Conservation (phyloP, 2,888 invertebrate species). For the Macroteleia sp. region DNA sequence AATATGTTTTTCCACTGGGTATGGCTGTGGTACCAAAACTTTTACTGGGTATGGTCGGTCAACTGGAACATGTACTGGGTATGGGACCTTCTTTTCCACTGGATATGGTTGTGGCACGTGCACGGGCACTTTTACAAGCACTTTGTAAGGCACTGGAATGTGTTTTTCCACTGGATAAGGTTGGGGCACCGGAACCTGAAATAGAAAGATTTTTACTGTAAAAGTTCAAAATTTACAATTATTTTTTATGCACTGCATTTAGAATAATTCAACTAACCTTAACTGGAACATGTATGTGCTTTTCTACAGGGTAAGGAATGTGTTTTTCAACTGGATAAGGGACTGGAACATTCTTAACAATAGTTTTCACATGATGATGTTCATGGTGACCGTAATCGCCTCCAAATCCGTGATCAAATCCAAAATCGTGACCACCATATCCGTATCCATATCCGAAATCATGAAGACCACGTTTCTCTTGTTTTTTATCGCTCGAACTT, state of each 20-base stretch:
- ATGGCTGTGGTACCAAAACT: slow-evolving; percentile 87
- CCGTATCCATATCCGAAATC: slow-evolving; percentile 93
- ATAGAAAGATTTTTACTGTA: too few species aligned
- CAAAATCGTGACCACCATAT: slow-evolving; percentile 86
- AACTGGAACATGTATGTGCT: slow-evolving; percentile 88
- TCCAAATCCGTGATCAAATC: slow-evolving; percentile 83
- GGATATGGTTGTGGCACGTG: slow-evolving; percentile 82
- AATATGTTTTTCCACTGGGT: slow-evolving; percentile 86
- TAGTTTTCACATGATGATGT: slow-evolving; percentile 86
- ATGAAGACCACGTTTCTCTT: slow-evolving; percentile 92
- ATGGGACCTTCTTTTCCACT: slow-evolving; percentile 82
- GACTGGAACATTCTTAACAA: slow-evolving; percentile 87
- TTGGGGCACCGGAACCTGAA: slow-evolving; percentile 85
- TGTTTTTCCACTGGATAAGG: slow-evolving; percentile 91
- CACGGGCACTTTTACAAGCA: slow-evolving; percentile 89
- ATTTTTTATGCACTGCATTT: too few species aligned
- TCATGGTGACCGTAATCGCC: slow-evolving; percentile 63
- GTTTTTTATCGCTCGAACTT: slow-evolving; percentile 86
- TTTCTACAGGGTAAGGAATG: slow-evolving; percentile 86
- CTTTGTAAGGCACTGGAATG: slow-evolving; percentile 92
- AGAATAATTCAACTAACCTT: slow-evolving; percentile 76
- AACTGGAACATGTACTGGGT: slow-evolving; percentile 87
- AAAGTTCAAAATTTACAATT: too few species aligned
- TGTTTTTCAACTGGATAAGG: slow-evolving; percentile 89
- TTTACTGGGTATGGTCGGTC: slow-evolving; percentile 92